Conservation (phyloP, 2,113 vertebrate genomes). For the Dromaius novaehollandiae region DNA sequence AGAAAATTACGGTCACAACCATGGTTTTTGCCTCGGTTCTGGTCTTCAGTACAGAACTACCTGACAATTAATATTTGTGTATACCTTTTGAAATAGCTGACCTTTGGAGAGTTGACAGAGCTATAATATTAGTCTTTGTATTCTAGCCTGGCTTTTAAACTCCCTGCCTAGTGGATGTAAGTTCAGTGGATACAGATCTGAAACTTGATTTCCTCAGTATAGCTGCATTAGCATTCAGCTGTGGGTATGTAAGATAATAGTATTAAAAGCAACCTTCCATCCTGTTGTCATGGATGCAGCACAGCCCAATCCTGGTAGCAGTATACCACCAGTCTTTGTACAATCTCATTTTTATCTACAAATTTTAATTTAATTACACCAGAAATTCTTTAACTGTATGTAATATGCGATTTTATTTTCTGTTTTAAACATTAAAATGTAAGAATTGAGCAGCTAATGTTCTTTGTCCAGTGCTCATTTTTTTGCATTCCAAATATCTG, state of each 20-base stretch:
- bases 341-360: constrained; percentile 76
- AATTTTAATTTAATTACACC: constrained; percentile 77
- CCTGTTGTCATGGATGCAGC: constrained; percentile 85
- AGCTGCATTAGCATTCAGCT: constrained; percentile 83
- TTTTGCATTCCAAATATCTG: constrained; percentile 65
- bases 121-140: constrained; percentile 59
- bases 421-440: constrained; percentile 38
- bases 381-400: constrained; percentile 54
- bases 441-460: constrained; percentile 33
- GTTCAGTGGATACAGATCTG: constrained; percentile 79
- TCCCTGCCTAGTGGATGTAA: constrained; percentile 64
- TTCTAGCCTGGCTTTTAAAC: constrained; percentile 55
- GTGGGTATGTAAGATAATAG: constrained; percentile 83
- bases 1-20: constrained; percentile 25
- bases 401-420: constrained; percentile 56
- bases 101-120: constrained; percentile 54
- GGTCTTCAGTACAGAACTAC: constrained; percentile 10
- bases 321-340: constrained; percentile 65
- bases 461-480: constrained; percentile 32
- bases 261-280: constrained; percentile 83
- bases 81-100: constrained; percentile 61
- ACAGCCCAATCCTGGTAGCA: constrained; percentile 73
- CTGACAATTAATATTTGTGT: constrained; percentile 48
- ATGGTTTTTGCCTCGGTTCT: constrained; percentile 42
- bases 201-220: constrained; percentile 79